These are phyloP conservation scores for Theretra japonica DNA, from an alignment of 2,888 invertebrate species.

Conservation along the genomic window DNA sequence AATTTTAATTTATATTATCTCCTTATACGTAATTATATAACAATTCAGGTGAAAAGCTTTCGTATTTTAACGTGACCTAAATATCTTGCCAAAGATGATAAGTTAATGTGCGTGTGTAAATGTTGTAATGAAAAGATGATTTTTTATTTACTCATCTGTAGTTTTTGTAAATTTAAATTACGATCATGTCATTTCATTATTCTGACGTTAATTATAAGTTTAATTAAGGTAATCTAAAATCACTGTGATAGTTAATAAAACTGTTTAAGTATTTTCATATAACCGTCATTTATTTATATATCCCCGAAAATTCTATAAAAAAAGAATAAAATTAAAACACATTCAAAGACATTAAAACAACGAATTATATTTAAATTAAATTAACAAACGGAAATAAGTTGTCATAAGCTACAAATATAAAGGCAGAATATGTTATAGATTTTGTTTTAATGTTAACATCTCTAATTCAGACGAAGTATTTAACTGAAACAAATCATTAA, in stretches of 20 bases:
- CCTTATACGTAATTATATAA: not conserved
- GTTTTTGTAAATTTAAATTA: not conserved
- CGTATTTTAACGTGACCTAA: not conserved
- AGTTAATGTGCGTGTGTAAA: not conserved
- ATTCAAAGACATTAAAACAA: constrained; percentile 58
- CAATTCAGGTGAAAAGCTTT: not conserved
- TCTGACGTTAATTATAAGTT: constrained; percentile 38
- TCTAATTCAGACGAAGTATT: constrained; percentile 65
- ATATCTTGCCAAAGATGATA: constrained; percentile 6
- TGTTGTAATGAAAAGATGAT: not conserved
- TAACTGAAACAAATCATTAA: constrained; percentile 68
- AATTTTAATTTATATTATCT: not conserved
- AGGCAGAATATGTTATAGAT: constrained; percentile 46
- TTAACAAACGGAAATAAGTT: constrained; percentile 77
- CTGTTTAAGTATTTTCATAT: constrained; percentile 45
- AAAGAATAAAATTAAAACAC: constrained; percentile 40
- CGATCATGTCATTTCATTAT: not conserved
- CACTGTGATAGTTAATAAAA: constrained; percentile 70
- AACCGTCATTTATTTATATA: constrained; percentile 33
- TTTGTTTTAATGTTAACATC: constrained; percentile 63
- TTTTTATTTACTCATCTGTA: not conserved
- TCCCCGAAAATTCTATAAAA: constrained; percentile 27
- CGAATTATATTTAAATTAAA: constrained; percentile 81
- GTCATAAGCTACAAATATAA: constrained; percentile 76
- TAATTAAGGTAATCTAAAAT: constrained; percentile 46